Conservation (phyloP, 2,797 vertebrate species). For the Gorsachius magnificus region DNA sequence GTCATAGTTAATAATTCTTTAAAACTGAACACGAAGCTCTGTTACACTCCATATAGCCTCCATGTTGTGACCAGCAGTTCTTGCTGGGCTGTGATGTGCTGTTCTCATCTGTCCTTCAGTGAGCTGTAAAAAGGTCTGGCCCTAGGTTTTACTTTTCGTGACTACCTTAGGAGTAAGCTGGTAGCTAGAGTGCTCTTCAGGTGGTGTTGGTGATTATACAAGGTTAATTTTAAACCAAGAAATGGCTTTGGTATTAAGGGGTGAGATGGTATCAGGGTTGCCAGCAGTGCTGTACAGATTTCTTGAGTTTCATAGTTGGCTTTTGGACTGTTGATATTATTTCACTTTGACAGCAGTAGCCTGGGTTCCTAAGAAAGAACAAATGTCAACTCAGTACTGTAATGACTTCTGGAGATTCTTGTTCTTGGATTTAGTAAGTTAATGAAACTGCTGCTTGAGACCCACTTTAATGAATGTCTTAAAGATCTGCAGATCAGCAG, state of each 20-base stretch:
- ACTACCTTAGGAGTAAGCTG: background rate
- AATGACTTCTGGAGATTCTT: slow-evolving; percentile 29
- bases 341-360: slow-evolving; percentile 17
- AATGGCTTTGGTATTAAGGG: background rate
- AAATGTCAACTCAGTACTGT: background rate
- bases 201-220: background rate
- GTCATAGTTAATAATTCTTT: background rate
- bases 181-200: background rate
- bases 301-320: background rate
- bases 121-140: background rate
- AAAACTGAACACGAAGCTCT: background rate
- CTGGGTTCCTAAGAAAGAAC: background rate
- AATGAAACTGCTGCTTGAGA: slow-evolving; percentile 13
- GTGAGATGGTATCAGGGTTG: background rate
- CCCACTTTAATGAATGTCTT: background rate
- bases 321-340: background rate
- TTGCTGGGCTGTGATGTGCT: background rate
- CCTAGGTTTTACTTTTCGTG: background rate
- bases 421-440: slow-evolving; percentile 30
- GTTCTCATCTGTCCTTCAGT: background rate
- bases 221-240: background rate
- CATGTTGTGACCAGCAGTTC: background rate
- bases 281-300: background rate
- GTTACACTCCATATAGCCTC: background rate
- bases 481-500: slow-evolving; percentile 9